These are phyloP conservation scores for Gallinago stenura DNA, from an alignment of 2,797 vertebrate species.

Conservation along the genomic window DNA sequence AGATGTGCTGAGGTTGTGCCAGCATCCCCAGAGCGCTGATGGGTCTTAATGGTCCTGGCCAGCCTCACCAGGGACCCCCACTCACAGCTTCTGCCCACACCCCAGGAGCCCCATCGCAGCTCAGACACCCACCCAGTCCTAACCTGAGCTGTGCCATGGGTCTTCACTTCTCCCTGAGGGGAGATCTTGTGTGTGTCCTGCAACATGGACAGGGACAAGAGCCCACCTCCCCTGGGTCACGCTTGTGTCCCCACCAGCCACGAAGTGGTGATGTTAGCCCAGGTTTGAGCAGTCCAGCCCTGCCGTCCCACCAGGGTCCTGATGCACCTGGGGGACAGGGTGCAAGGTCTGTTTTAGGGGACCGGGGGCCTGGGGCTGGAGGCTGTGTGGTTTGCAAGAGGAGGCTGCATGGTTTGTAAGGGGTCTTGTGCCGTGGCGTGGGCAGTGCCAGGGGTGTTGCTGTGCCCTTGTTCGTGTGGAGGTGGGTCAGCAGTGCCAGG, in stretches of 20 bases:
- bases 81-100: background rate
- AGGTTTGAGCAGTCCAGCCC: background rate
- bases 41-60: background rate
- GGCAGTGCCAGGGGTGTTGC: background rate
- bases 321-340: rapidly evolving
- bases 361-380: background rate
- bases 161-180: background rate
- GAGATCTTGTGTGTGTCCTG: background rate
- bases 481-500: background rate
- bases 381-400: background rate
- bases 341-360: background rate
- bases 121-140: background rate
- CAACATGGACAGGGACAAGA: background rate
- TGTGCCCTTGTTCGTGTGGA: background rate
- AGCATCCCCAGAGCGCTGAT: background rate
- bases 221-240: background rate
- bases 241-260: background rate
- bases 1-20: background rate
- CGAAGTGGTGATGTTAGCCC: background rate
- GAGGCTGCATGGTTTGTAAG: background rate
- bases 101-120: background rate
- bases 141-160: rapidly evolving
- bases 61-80: background rate
- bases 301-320: background rate
- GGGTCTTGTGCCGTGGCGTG: rapidly evolving